These are phyloP conservation scores for Cyphomyrus plagiostoma DNA, from an alignment of 2,113 vertebrate species.

Conservation along the genomic window DNA sequence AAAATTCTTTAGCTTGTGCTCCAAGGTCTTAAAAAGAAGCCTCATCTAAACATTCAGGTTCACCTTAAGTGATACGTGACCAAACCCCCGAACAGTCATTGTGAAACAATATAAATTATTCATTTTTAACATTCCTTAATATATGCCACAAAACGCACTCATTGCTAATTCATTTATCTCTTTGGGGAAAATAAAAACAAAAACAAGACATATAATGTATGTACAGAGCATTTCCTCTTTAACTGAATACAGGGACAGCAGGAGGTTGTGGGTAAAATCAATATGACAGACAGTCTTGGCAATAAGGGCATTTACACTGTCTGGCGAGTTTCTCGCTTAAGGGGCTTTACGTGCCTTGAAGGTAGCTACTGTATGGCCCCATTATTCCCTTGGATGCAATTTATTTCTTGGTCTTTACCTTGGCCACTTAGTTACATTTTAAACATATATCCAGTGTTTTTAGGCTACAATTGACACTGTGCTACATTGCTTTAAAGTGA, in stretches of 20 bases:
- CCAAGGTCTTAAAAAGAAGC: background rate
- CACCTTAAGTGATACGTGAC: background rate
- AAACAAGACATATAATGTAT: background rate
- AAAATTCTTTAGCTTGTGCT: background rate
- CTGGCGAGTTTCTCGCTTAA: background rate
- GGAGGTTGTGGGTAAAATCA: background rate
- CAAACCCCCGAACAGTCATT: background rate
- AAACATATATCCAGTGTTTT: background rate
- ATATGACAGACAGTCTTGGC: background rate
- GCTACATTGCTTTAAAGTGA: background rate
- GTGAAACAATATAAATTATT: background rate
- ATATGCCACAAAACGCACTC: background rate
- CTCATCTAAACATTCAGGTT: background rate
- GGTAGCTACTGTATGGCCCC: background rate
- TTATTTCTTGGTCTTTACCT: background rate
- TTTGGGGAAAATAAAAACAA: background rate
- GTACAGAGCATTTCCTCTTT: background rate
- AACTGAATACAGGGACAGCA: background rate
- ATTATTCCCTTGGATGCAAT: background rate
- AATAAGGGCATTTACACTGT: background rate
- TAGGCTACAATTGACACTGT: background rate
- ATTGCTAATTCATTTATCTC: background rate
- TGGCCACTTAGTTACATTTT: background rate
- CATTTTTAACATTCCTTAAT: background rate
- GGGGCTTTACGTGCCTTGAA: background rate